These are phyloP conservation scores for Colletes latitarsis DNA, from an alignment of 1,140 invertebrate species.

Conservation along the genomic window DNA sequence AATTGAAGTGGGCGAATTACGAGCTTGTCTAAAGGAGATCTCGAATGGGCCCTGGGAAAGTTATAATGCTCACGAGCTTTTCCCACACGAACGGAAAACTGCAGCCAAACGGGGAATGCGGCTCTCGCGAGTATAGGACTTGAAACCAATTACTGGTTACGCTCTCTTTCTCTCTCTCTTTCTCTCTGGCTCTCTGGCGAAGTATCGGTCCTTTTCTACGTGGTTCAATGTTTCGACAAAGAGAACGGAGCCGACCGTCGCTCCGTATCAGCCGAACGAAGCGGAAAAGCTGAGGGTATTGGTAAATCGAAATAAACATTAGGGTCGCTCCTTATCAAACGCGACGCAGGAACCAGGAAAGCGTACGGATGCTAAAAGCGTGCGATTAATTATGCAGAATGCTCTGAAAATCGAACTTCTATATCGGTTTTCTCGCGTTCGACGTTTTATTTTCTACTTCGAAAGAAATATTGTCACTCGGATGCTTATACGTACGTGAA, in stretches of 20 bases:
- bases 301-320: not conserved
- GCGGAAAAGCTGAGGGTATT: not conserved
- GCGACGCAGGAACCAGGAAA: not conserved
- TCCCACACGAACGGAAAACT: conserved; percentile 33
- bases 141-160: conserved; percentile 31
- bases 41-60: not conserved
- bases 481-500: no score
- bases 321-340: not conserved
- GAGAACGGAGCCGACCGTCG: not conserved
- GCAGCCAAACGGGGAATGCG: not conserved
- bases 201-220: not conserved
- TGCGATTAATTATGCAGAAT: no score
- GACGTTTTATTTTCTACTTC: no score
- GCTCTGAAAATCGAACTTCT: no score
- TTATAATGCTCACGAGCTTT: conserved; percentile 21
- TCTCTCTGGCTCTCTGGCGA: not conserved
- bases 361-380: not conserved
- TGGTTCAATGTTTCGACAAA: conserved; percentile 10
- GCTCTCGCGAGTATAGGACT: conserved; percentile 4
- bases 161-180: not conserved
- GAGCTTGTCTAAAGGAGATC: conserved; percentile 27
- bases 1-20: not conserved
- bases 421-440: no score
- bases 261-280: not conserved
- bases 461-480: no score